Evolutionary conservation across 1,140 invertebrate species (phyloP), one percentile per base, ranked within the genome.

Genomic region (Drosophila lacertosa): DNA sequence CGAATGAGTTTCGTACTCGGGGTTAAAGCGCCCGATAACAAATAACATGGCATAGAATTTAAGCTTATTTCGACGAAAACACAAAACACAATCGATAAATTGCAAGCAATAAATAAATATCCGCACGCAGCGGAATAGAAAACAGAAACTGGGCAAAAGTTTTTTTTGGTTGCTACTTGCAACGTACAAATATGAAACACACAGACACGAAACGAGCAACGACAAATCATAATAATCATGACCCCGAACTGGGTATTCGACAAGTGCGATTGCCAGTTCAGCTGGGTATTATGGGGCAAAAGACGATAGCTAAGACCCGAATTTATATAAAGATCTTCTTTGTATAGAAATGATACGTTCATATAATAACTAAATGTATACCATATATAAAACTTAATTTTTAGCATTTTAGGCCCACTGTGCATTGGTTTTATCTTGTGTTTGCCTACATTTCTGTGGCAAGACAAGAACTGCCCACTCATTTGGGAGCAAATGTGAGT

Each of bases 61-160:
- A 24, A 62, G 67, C 54, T 70, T 58, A 66, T 74, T 77, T 67
- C 44, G 66, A 57, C 44, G n/a, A n/a, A n/a, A 50, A 68, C 53
- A 45, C 33, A 53, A 63, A 32, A 67, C 29, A 75, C 62, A 71
- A 60, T 47, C 54, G 57, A 57, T 54, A 65, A 72, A 66, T 45
- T 48, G 48, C 29, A 39, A 60, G 58, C 51, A 74, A 80, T 80
- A 80, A 80, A 80, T 81, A 76, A 81, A 76, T 60, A 80, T 66
- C 35, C 51, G 50, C 54, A 45, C 11, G 26, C 13, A 50, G 33
- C n/a, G 29, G 16, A 35, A 70, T 22, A 42, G 57, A 65, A 65
- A 40, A 29, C 26, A 29, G 26, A n/a, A 24, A 39, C 33, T 32
- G 50, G 18, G 54, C 35, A 20, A 24, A 26, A 5, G 15, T 37